These are phyloP conservation scores for Andinoacara biseriatus DNA, from an alignment of 2,113 vertebrate species.

Conservation along the genomic window DNA sequence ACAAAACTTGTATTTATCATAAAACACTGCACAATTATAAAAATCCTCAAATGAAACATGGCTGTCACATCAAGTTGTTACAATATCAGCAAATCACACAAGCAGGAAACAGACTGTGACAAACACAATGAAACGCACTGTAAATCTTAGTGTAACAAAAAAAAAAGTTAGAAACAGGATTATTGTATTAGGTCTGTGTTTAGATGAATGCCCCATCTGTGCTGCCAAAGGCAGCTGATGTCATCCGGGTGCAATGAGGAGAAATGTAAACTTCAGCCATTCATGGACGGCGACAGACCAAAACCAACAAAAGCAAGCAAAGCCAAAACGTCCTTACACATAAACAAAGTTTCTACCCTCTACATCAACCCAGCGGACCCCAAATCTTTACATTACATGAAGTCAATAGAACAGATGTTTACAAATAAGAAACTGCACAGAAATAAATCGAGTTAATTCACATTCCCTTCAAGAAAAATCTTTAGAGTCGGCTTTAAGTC, in stretches of 20 bases:
- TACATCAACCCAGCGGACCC: neutral
- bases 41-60: neutral
- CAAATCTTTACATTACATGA: neutral
- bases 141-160: constrained; percentile 21
- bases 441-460: neutral
- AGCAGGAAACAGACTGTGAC: constrained; percentile 39
- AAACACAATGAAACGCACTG: constrained; percentile 24
- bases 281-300: neutral
- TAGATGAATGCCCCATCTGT: neutral
- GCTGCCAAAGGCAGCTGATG: constrained; percentile 32
- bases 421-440: neutral
- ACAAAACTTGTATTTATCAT: neutral
- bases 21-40: neutral
- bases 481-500: neutral
- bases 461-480: neutral
- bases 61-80: neutral
- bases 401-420: neutral
- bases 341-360: neutral
- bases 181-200: constrained; percentile 27
- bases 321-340: neutral
- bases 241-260: constrained; percentile 21
- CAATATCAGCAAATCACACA: neutral
- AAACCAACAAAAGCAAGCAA: neutral
- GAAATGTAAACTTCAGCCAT: constrained; percentile 5
- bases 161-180: constrained; percentile 18